Percentiles rank a stretch among this genome's conserved stretches.
Conservation (phyloP, 2,113 vertebrate genomes). For the Diadophis punctatus region DNA sequence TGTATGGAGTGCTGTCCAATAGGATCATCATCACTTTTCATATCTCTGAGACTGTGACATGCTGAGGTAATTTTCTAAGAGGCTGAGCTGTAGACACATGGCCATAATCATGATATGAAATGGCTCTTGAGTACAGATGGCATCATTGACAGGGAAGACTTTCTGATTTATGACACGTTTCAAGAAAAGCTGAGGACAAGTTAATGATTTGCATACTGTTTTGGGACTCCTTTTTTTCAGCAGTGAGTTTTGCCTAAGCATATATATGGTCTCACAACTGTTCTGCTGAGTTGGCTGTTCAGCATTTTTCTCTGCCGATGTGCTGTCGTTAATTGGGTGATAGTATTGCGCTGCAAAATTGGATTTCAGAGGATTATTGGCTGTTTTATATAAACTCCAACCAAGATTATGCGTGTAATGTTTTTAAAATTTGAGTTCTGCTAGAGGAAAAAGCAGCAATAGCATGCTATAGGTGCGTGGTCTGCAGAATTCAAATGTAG, state of each 20-base stretch:
- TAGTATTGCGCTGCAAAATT: neutral
- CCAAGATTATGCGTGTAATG: neutral
- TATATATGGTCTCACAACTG: neutral
- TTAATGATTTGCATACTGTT: neutral
- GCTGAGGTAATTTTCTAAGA: neutral
- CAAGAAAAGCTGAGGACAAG: neutral
- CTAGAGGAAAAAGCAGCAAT: neutral
- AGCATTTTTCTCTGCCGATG: neutral
- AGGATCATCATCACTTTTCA: neutral
- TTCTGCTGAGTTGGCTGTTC: neutral
- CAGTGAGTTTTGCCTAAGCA: neutral
- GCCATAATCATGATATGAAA: neutral
- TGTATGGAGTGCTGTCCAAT: neutral
- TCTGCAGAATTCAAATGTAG: neutral
- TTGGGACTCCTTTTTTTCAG: neutral
- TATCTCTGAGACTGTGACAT: neutral
- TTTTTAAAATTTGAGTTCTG: neutral
- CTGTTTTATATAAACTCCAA: neutral
- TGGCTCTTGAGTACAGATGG: neutral
- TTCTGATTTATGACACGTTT: neutral
- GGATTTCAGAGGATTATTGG: neutral
- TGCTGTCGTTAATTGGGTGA: neutral
- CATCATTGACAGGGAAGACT: neutral
- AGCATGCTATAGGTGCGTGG: neutral
- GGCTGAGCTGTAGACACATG: neutral